Evolutionary conservation across 2,888 invertebrate genomes (phyloP), one percentile per base, ranked within the genome.

Genomic region (Rotaria magnacalcarata): DNA sequence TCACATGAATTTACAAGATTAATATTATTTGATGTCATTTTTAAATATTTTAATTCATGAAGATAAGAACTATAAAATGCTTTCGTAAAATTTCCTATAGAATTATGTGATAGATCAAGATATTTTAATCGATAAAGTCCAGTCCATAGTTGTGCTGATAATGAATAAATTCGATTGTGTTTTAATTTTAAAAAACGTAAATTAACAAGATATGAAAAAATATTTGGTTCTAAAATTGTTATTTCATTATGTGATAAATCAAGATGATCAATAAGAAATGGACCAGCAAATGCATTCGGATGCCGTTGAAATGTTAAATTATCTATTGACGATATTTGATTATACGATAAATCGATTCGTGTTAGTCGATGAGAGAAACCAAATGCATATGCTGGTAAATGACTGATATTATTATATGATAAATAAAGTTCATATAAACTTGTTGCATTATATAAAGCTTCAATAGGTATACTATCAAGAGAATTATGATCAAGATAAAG

Each of bases 151-250:
- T 80, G 21, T 5, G 80, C 24, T n/a, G 84, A 52, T 52, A 84
- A 24, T 21, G 19, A 10, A 47, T 11, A 3, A 0, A 84, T 54
- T 52, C 54, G 50, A 41, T 84, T 84, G 34, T 84, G 41, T 41
- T 84, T 19, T 84, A 84, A 41, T 84, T 84, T 84, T 24, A 84
- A 84, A 54, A 84, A 41, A 47, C 84, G 41, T 84, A 84, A 84
- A 84, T 84, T 84, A 34, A 56, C 56, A 21, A 84, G 27, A 41
- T 84, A 84, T 4, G 52, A 54, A 54, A 84, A 84, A 1, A 52
- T 21, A 19, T 21, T 7, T 54, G 21, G 14, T 4, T 14, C 0
- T 54, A 84, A 54, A 24, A 52, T 19, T 24, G 52, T 56, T 84
- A 84, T 47, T 52, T 56, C 7, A 56, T 84, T 84, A 56, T 84